A percentile compares a stretch with the other conserved stretches of the same genome.
phyloP scores from a whole-genome alignment of 1,140 invertebrate species.

The Pectinophora gossypiella region DNA sequence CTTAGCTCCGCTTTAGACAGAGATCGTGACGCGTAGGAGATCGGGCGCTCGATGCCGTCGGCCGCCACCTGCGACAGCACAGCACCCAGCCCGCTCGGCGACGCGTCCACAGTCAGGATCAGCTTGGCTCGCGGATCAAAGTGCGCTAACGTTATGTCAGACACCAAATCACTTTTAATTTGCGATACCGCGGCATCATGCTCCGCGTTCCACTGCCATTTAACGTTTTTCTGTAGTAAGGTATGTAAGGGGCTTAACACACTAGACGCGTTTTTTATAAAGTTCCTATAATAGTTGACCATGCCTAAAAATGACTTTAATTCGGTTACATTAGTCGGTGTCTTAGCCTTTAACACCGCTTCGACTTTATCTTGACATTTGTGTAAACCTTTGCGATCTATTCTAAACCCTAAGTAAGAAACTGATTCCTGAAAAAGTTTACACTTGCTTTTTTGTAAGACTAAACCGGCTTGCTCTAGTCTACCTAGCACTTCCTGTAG shows the following conservation, averaged over 20 bases:
- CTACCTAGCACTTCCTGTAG: neutral
- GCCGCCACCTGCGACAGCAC: neutral
- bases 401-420: constrained; percentile 6
- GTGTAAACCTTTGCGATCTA: constrained; percentile 27
- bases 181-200: neutral
- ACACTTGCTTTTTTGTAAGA: neutral
- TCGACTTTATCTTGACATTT: constrained; percentile 16
- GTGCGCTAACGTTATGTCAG: neutral
- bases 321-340: neutral
- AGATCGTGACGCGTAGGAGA: constrained; percentile 30
- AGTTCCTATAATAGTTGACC: neutral
- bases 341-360: neutral
- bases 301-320: no score
- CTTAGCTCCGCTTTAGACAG: constrained; percentile 51
- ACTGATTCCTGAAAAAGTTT: neutral
- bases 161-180: neutral
- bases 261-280: no score
- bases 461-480: neutral
- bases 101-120: neutral
- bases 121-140: neutral
- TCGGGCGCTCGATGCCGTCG: neutral
- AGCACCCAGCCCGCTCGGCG: neutral
- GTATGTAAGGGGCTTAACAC: neutral
- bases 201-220: neutral
- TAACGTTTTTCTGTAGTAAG: neutral